Evolutionary conservation across 2,113 vertebrate species (phyloP).

Genomic region (Corydoras maculifer): DNA sequence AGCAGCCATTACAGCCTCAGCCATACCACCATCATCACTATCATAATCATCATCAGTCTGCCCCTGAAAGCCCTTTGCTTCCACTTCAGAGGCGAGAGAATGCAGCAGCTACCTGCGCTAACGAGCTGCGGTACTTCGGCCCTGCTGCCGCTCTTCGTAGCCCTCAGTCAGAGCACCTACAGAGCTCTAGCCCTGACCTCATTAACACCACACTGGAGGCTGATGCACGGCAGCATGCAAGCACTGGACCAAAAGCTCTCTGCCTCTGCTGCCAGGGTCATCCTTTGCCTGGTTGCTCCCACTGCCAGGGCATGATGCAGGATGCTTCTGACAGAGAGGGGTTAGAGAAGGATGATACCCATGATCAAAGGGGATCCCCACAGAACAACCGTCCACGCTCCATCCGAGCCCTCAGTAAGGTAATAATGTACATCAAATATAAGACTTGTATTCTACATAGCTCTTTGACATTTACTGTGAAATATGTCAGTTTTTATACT

Average conservation of each 20-base stretch:
- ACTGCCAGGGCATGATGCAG: slow-evolving; percentile 70
- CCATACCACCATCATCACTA: slow-evolving; percentile 21
- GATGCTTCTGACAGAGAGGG: slow-evolving; percentile 12
- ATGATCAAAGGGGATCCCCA: too few species aligned
- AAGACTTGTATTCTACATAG: too few species aligned
- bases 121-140: slow-evolving; percentile 92
- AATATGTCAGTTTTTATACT: too few species aligned
- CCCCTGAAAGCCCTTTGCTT: slow-evolving; percentile 50
- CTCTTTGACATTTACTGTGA: too few species aligned
- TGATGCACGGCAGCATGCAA: slow-evolving; percentile 61
- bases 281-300: slow-evolving; percentile 73
- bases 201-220: slow-evolving; percentile 81
- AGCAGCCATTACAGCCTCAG: slow-evolving; percentile 56
- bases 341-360: too few species aligned
- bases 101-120: slow-evolving; percentile 85
- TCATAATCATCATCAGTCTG: slow-evolving; percentile 45
- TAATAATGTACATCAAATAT: too few species aligned
- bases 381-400: too few species aligned
- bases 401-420: too few species aligned
- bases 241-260: slow-evolving; percentile 41
- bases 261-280: slow-evolving; percentile 78
- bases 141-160: slow-evolving; percentile 88
- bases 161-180: slow-evolving; percentile 88
- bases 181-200: slow-evolving; percentile 87
- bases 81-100: slow-evolving; percentile 69